phyloP scores from a whole-genome alignment of 2,888 invertebrate genomes.

The Ormyrus thymus region DNA sequence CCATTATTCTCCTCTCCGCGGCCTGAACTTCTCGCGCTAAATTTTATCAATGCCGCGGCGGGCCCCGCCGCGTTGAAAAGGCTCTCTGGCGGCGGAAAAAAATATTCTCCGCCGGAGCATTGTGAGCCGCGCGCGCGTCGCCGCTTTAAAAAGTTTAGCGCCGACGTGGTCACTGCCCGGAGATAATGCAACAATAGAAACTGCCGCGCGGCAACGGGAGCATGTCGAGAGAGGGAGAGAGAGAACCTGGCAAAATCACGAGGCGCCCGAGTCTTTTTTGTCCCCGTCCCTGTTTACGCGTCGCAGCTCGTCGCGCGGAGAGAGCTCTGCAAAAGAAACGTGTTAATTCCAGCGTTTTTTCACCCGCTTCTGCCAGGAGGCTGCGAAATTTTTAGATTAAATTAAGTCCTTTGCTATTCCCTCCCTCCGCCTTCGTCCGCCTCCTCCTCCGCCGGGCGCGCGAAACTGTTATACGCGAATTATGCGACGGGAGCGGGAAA shows the following conservation, averaged over 20 bases:
- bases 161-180: slow-evolving; percentile 65
- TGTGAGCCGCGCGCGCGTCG: no score
- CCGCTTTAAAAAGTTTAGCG: slow-evolving; percentile 66
- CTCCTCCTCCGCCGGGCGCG: not conserved
- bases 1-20: no score
- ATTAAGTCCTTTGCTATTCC: slow-evolving; percentile 21
- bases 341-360: slow-evolving; percentile 42
- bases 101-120: no score
- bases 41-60: no score
- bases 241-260: slow-evolving; percentile 10
- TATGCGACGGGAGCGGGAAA: slow-evolving; percentile 30
- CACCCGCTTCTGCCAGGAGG: not conserved
- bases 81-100: no score
- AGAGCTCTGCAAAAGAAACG: slow-evolving; percentile 22
- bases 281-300: slow-evolving; percentile 18
- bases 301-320: not conserved
- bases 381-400: slow-evolving; percentile 45
- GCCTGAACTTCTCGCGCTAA: no score
- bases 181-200: slow-evolving; percentile 67
- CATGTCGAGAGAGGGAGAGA: slow-evolving; percentile 39
- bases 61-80: no score
- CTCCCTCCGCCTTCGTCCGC: no score
- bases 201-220: slow-evolving; percentile 44
- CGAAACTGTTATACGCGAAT: slow-evolving; percentile 24
- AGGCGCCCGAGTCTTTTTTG: not conserved